Evolutionary conservation across 2,113 vertebrate species (phyloP), one percentile per base, ranked within the genome.

Genomic region (Cynocephalus volans): DNA sequence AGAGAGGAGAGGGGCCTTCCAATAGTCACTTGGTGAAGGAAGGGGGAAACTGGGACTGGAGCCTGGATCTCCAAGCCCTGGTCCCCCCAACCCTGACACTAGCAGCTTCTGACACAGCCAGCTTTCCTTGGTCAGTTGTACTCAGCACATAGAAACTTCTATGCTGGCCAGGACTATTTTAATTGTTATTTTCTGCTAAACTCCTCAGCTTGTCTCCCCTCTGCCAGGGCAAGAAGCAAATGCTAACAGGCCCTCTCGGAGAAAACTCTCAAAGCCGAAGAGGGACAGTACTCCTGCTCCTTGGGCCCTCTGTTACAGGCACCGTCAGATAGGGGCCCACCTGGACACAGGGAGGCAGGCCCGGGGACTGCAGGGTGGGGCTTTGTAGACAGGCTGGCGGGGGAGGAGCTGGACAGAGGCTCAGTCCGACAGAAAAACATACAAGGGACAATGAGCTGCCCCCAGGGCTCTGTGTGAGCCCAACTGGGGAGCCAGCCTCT

Each of bases 81-180:
- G 6, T 8, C 19, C 52, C 1, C 41, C 77, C 4, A 24, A 24
- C n/a, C 58, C 6, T 0, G 64, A 56, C 0, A 0, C 18, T 12
- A 28, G 54, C 5, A 17, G 77, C 72, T 62, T 50, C 31, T 0
- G 41, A 54, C 23, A 36, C 6, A 56, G 28, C 58, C 58, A 70
- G n/a, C 3, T 48, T 56, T 19, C 41, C 6, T 5, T 3, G 56
- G n/a, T 14, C 6, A 3, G 31, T n/a, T 50, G 58, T 1, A 4
- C 23, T 7, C 45, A 17, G n/a, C 1, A 0, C 17, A n/a, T 2
- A 21, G 24, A 70, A 69, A n/a, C 52, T 36, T 45, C n/a, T 15
- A 0, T 18, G 8, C 77, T 15, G n/a, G n/a, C 11, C 72, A 45
- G 33, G 9, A 31, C 21, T 15, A 8, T 45, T 54, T 36, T 23